Base-by-base conservation (phyloP, 2,113 vertebrate species). In the Rutilus rutilus region DNA sequence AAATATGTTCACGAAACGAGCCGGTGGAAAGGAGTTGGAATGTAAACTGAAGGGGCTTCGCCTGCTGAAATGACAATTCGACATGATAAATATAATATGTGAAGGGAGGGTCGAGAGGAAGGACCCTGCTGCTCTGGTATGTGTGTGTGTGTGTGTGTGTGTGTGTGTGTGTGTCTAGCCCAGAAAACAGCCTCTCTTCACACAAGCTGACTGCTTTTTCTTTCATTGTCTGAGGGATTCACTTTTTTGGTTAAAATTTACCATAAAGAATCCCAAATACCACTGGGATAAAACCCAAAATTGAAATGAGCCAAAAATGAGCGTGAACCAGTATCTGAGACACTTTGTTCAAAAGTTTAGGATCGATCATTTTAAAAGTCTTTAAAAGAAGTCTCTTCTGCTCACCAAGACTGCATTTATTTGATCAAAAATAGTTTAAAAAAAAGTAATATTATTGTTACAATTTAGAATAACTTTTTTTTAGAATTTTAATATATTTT, bases 41-140 rank as follows among this genome's bases (percentile, higher is more conserved):
- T 60, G 47, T 19, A 27, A 83, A 71, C 75, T 21, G 23, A 5
- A 65, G 25, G 50, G 25, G 64, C 8, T 67, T 25, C 42, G 54
- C n/a, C 75, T 39, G 39, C 21, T 82, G 62, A 67, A 83, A 30
- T 57, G 45, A 69, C 30, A 77, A 74, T 75, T 69, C 76, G 4
- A 73, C 19, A 77, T 86, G 88, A 71, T 79, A 82, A 62, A 60
- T 50, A 76, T 79, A 54, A 77, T n/a, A 25, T 62, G 30, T 76
- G 78, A 84, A 78, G 86, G 71, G 74, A 67, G 62, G 19, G 85
- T 5, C 30, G 30, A 50, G 69, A 78, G 77, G 80, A 87, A 87
- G 62, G 82, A 69, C 75, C 88, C 86, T 76, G 78, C 80, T 87
- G 86, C 83, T 89, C 57, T 52, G 62, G 78, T 86, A 81, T 88